Conservation (phyloP, 2,113 vertebrate species). For the Sciurus niger region DNA sequence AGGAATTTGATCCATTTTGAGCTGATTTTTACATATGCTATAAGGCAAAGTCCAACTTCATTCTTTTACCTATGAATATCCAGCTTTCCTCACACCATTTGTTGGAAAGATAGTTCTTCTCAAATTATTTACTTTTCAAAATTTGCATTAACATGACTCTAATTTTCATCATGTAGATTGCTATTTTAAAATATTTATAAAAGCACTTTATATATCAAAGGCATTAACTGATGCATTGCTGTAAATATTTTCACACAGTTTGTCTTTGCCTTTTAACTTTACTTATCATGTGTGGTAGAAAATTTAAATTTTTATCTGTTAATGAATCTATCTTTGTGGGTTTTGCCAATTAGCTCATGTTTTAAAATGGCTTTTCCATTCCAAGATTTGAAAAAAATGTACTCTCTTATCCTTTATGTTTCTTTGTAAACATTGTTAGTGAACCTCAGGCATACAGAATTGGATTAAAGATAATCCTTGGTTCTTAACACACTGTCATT, state of each 20-base stretch:
- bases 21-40: neutral
- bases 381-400: neutral
- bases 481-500: neutral
- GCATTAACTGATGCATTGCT: neutral
- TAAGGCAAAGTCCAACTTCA: neutral
- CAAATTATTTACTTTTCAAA: neutral
- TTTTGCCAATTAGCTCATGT: neutral
- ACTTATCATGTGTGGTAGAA: neutral
- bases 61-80: neutral
- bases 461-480: neutral
- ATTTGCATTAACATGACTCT: neutral
- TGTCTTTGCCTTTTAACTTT: neutral
- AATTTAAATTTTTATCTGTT: neutral
- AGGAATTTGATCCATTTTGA: neutral
- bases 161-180: neutral
- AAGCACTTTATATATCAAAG: neutral
- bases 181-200: neutral
- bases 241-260: neutral
- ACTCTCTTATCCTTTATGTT: neutral
- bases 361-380: slow-evolving; percentile 41
- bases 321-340: neutral
- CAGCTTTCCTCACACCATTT: neutral
- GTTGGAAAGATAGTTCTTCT: neutral
- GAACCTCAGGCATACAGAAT: neutral
- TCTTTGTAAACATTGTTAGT: neutral